Evolutionary conservation across 2,888 invertebrate genomes (phyloP).

Genomic region (Drosophila suboccidentalis): DNA sequence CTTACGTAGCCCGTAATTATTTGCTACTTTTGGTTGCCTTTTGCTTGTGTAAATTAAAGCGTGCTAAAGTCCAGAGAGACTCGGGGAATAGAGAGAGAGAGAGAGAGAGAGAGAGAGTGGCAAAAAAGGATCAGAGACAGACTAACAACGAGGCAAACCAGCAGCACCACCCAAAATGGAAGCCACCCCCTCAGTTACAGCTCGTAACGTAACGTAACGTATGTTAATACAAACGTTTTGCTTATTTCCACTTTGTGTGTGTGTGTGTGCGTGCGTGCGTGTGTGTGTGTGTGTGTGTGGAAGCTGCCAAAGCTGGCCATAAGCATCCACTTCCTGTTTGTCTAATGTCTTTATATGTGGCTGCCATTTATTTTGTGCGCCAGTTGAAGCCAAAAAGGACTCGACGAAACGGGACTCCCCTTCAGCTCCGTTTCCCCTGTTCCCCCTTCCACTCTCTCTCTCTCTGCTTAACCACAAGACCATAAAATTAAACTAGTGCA

Average conservation of each 20-base stretch:
- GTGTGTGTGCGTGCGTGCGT: conserved; percentile 24
- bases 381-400: conserved; percentile 50
- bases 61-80: conserved; percentile 36
- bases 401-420: conserved; percentile 20
- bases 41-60: conserved; percentile 75
- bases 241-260: conserved; percentile 40
- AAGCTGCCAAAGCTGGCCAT: conserved; percentile 37
- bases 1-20: conserved; percentile 75
- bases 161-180: neutral
- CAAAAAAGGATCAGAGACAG: conserved; percentile 6
- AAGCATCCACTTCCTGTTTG: conserved; percentile 53
- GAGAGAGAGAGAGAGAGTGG: neutral
- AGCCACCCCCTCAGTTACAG: conserved; percentile 27
- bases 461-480: conserved; percentile 64
- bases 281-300: conserved; percentile 23
- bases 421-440: too few relatives aligned
- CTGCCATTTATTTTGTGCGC: conserved; percentile 52
- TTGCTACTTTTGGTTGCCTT: conserved; percentile 71
- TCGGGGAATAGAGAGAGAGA: neutral
- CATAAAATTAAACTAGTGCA: conserved; percentile 83
- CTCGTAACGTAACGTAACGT: conserved; percentile 62
- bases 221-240: conserved; percentile 65
- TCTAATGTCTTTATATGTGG: conserved; percentile 66
- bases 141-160: conserved; percentile 7
- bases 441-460: neutral